Conservation (phyloP, 2,888 invertebrate genomes). For the Zygogramma bicolorata region DNA sequence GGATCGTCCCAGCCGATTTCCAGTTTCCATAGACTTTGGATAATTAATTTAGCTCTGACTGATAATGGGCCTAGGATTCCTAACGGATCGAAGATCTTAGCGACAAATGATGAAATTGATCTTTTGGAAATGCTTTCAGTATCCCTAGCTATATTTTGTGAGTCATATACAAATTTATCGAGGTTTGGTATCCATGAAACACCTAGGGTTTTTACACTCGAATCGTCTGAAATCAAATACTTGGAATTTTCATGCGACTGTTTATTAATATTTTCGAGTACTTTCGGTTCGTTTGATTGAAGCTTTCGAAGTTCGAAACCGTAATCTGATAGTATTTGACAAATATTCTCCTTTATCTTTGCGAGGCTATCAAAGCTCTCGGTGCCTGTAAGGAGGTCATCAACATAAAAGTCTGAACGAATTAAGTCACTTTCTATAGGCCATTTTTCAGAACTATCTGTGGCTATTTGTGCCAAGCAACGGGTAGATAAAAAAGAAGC, state of each 20-base stretch:
- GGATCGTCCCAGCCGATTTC: neutral
- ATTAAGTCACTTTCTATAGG: too few relatives aligned
- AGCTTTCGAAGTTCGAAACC: neutral
- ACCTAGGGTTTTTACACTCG: slow-evolving; percentile 18
- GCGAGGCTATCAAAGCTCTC: too few relatives aligned
- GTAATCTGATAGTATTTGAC: neutral
- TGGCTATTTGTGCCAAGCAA: too few relatives aligned
- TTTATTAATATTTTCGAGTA: neutral
- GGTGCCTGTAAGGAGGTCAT: too few relatives aligned
- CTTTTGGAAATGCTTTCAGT: too few relatives aligned
- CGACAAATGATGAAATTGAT: neutral
- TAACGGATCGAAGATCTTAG: neutral
- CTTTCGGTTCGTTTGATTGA: neutral
- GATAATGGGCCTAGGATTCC: neutral
- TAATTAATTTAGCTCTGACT: neutral
- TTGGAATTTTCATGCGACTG: neutral
- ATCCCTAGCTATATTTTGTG: neutral
- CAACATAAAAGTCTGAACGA: too few relatives aligned
- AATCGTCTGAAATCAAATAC: slow-evolving; percentile 24
- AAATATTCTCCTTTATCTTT: too few relatives aligned
- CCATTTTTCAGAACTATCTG: too few relatives aligned
- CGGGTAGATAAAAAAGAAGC: too few relatives aligned
- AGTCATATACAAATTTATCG: slow-evolving; percentile 22
- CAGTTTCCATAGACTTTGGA: neutral
- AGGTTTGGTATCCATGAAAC: slow-evolving; percentile 21